These are phyloP conservation scores for Sturnira hondurensis DNA, from an alignment of 2,113 vertebrate species.

Conservation along the genomic window DNA sequence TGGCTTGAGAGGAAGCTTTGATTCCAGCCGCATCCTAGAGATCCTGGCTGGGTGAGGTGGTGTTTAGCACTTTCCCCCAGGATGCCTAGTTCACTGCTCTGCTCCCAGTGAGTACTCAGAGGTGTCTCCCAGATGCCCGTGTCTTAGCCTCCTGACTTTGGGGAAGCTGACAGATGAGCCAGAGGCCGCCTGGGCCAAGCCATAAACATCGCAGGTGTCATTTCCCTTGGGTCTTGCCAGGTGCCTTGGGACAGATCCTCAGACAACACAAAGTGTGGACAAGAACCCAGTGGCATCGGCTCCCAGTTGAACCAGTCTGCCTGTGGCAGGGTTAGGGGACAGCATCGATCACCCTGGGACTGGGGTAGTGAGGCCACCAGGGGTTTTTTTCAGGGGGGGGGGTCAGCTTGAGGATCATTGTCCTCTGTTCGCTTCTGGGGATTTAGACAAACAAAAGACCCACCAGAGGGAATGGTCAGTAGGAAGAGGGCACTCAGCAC, in stretches of 20 bases:
- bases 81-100: not conserved
- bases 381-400: not conserved
- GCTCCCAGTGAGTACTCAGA: not conserved
- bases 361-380: no score
- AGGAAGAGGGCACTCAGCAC: not conserved
- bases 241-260: not conserved
- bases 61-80: not conserved
- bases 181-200: not conserved
- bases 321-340: not conserved
- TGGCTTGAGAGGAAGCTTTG: not conserved
- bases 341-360: not conserved
- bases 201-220: slow-evolving; percentile 9
- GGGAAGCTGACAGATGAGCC: slow-evolving; percentile 22
- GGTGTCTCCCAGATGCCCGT: not conserved
- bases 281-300: not conserved
- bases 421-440: not conserved
- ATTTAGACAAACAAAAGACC: not conserved
- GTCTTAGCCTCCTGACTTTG: slow-evolving; percentile 36
- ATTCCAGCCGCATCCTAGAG: not conserved
- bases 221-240: not conserved
- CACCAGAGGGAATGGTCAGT: not conserved
- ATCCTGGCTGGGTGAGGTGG: not conserved
- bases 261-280: not conserved
- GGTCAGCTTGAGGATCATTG: not conserved
- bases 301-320: not conserved